Conservation (phyloP, 1,140 invertebrate species). For the Zaprionus capensis region DNA sequence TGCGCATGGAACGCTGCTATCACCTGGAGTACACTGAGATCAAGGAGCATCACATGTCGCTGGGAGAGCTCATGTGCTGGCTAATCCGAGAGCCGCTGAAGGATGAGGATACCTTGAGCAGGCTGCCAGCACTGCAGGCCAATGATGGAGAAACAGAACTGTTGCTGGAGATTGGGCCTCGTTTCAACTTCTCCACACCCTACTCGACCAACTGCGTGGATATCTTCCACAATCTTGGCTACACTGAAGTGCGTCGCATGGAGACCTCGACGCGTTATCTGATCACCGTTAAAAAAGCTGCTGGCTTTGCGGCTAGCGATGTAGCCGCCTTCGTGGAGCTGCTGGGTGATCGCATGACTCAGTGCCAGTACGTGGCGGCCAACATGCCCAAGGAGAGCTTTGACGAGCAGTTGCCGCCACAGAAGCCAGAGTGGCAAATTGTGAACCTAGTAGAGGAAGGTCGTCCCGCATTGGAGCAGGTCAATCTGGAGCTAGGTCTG, state of each 20-base stretch:
- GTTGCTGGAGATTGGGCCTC: slow-evolving; percentile 90
- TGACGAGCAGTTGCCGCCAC: slow-evolving; percentile 87
- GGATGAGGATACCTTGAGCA: slow-evolving; percentile 85
- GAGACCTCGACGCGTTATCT: slow-evolving; percentile 93
- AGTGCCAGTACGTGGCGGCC: slow-evolving; percentile 89
- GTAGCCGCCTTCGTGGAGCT: slow-evolving; percentile 86
- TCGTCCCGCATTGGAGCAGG: slow-evolving; percentile 91
- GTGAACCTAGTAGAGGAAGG: slow-evolving; percentile 93
- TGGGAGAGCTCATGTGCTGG: slow-evolving; percentile 89
- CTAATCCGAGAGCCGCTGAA: slow-evolving; percentile 87
- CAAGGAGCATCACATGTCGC: slow-evolving; percentile 84
- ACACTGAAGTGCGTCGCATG: slow-evolving; percentile 90
- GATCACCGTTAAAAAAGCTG: slow-evolving; percentile 85
- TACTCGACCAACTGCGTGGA: slow-evolving; percentile 98
- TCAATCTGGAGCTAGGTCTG: slow-evolving; percentile 92
- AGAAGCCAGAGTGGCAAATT: slow-evolving; percentile 90
- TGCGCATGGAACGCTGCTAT: slow-evolving; percentile 92
- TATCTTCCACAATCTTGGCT: slow-evolving; percentile 93
- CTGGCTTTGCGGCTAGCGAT: slow-evolving; percentile 55
- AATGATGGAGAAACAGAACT: slow-evolving; percentile 17
- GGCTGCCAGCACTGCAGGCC: slow-evolving; percentile 78
- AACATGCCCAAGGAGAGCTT: slow-evolving; percentile 90
- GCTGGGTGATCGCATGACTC: slow-evolving; percentile 92
- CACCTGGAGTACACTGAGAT: slow-evolving; percentile 87
- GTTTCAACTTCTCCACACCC: slow-evolving; percentile 95